Evolutionary conservation across 2,797 vertebrate species (phyloP).

Genomic region (Melopsittacus undulatus): DNA sequence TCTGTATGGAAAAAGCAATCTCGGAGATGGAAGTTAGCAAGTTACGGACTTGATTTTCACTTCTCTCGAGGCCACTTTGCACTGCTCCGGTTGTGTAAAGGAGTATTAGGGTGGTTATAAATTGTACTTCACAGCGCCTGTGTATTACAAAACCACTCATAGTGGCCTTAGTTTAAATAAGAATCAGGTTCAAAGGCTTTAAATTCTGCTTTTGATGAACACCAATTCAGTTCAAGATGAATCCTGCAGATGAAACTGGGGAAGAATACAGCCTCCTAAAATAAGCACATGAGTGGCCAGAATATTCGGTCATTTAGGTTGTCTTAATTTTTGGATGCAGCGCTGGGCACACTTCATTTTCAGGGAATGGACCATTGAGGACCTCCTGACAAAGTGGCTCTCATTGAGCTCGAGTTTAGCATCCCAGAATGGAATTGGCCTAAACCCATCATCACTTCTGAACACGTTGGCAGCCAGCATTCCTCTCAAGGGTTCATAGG

Average conservation of each 20-base stretch:
- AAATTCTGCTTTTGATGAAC: constrained; percentile 34
- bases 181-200: not conserved
- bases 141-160: not conserved
- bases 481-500: constrained; percentile 22
- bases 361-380: constrained; percentile 16
- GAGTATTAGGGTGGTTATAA: not conserved
- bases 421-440: constrained; percentile 45
- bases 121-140: not conserved
- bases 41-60: not conserved
- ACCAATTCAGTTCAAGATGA: constrained; percentile 14
- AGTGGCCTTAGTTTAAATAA: constrained; percentile 14
- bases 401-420: constrained; percentile 31
- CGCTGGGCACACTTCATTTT: constrained; percentile 29
- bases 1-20: not conserved
- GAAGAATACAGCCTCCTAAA: constrained; percentile 34
- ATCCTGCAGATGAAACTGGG: constrained; percentile 1
- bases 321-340: constrained; percentile 21
- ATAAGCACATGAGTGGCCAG: constrained; percentile 14
- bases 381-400: constrained; percentile 48
- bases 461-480: not conserved
- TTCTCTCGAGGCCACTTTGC: not conserved
- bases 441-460: constrained; percentile 39
- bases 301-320: constrained; percentile 16
- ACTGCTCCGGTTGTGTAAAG: not conserved
- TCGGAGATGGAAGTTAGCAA: not conserved